phyloP scores from a whole-genome alignment of 2,888 invertebrate genomes.

The Eulithis testata region DNA sequence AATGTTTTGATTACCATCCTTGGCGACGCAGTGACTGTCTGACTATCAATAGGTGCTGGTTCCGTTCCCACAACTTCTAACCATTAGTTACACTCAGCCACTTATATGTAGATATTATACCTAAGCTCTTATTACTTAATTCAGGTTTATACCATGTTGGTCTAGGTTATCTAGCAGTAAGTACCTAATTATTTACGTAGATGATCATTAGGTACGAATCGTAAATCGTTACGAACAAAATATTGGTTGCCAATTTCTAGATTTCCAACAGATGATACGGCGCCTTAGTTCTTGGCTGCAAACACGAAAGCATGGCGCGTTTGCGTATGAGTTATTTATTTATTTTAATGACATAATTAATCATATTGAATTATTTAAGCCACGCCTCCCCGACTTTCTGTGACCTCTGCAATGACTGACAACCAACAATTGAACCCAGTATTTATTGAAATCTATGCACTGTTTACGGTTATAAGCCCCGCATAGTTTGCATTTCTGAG shows the following conservation, averaged over 20 bases:
- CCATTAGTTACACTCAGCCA: no score
- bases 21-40: no score
- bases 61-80: no score
- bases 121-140: no score
- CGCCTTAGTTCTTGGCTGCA: constrained; percentile 22
- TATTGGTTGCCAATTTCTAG: constrained; percentile 12
- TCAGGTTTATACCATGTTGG: no score
- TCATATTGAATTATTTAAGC: constrained; percentile 5
- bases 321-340: constrained; percentile 13
- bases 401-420: background rate
- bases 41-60: no score
- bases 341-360: background rate
- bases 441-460: no score
- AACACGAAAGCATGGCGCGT: constrained; percentile 10
- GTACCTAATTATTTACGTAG: background rate
- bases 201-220: background rate
- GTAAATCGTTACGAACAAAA: background rate
- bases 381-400: background rate
- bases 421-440: background rate
- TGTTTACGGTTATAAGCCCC: background rate
- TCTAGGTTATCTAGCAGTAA: background rate
- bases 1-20: background rate
- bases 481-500: no score
- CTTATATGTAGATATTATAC: no score
- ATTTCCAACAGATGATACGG: constrained; percentile 6